A percentile compares a stretch with the other conserved stretches of the same genome.
Conservation (phyloP, 2,113 vertebrate species). For the Pluvialis apricaria region DNA sequence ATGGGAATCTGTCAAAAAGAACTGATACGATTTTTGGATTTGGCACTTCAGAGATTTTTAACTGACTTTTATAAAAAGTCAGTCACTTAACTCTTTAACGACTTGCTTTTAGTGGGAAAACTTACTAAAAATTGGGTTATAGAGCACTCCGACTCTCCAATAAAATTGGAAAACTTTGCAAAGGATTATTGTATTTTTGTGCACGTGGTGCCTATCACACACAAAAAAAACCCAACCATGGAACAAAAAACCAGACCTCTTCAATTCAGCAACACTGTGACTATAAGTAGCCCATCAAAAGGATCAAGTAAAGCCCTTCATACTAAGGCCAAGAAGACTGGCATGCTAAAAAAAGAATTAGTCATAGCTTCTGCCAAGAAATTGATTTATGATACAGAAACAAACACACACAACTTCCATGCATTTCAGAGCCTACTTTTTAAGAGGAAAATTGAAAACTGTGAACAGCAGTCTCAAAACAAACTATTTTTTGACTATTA, state of each 20-base stretch:
- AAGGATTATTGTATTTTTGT: not conserved
- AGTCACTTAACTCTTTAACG: not conserved
- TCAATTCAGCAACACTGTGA: not conserved
- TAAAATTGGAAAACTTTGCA: not conserved
- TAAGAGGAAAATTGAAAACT: not conserved
- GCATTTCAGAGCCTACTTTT: not conserved
- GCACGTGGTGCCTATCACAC: not conserved
- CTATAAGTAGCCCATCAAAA: not conserved
- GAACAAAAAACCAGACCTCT: not conserved
- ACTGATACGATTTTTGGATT: not conserved
- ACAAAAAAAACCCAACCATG: not conserved
- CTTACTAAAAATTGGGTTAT: accelerated
- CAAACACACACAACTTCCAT: not conserved
- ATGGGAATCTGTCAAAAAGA: not conserved
- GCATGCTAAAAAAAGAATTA: not conserved
- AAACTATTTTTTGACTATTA: not conserved
- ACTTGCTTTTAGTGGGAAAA: not conserved
- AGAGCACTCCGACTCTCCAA: not conserved
- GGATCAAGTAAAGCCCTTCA: not conserved
- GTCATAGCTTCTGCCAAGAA: not conserved
- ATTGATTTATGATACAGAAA: not conserved
- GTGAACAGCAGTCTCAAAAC: not conserved
- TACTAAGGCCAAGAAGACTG: not conserved
- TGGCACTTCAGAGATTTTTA: not conserved
- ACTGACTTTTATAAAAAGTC: not conserved